These are phyloP conservation scores for Tragopan temminckii DNA, from an alignment of 2,797 vertebrate species.

Conservation along the genomic window DNA sequence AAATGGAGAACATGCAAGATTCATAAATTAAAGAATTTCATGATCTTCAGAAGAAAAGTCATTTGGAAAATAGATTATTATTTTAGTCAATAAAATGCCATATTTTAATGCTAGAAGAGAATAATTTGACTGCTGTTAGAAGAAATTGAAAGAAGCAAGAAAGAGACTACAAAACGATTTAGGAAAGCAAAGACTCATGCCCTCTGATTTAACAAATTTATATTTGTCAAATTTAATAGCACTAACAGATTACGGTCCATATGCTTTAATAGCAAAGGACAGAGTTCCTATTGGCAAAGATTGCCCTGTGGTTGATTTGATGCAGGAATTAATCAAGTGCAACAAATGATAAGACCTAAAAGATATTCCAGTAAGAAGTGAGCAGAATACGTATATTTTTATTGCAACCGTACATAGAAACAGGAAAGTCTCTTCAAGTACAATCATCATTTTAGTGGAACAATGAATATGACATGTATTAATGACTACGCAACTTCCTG, in stretches of 20 bases:
- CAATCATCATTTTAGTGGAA: neutral
- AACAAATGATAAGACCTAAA: neutral
- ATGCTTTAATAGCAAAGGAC: constrained; percentile 19
- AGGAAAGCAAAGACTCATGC: constrained; percentile 6
- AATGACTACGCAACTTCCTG: neutral
- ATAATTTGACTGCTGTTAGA: constrained; percentile 16
- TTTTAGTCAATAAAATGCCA: constrained; percentile 36
- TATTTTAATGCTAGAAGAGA: neutral
- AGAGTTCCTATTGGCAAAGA: neutral
- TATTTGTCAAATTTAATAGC: constrained; percentile 44
- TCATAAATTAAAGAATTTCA: neutral
- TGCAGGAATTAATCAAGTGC: neutral
- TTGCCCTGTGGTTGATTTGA: constrained; percentile 1
- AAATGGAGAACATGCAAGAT: neutral
- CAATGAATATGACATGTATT: neutral
- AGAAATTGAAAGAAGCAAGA: constrained; percentile 9
- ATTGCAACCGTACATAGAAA: neutral
- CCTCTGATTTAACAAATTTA: neutral
- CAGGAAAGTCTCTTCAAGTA: neutral
- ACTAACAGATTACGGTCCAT: neutral
- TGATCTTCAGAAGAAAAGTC: neutral
- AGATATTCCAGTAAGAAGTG: neutral
- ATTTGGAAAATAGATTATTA: neutral
- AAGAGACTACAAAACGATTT: neutral
- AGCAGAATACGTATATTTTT: neutral